These are phyloP conservation scores for Aldabrachelys gigantea DNA, from an alignment of 2,113 vertebrate species.

Conservation along the genomic window DNA sequence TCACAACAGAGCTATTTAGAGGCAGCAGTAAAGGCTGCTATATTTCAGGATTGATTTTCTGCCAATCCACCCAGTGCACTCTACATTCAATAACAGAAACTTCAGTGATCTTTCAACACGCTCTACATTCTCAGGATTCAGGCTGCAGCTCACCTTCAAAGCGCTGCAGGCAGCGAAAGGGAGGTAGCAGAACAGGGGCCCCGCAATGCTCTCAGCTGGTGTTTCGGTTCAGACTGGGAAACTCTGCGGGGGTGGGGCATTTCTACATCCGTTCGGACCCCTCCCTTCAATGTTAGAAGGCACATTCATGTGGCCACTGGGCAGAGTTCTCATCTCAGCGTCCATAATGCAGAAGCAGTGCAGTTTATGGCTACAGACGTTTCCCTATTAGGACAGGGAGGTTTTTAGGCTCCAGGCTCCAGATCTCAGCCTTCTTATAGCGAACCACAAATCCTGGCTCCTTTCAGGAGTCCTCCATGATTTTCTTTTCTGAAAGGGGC, in stretches of 20 bases:
- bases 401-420: not conserved
- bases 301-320: not conserved
- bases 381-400: not conserved
- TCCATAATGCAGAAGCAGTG: not conserved
- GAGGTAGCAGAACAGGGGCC: not conserved
- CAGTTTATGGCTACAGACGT: not conserved
- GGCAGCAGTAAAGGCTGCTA: not conserved
- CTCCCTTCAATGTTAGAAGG: not conserved
- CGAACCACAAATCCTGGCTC: not conserved
- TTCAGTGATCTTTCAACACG: not conserved
- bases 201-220: no score
- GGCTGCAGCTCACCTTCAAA: not conserved
- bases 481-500: not conserved
- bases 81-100: not conserved
- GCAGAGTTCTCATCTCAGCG: not conserved
- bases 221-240: not conserved
- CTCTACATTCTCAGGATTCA: not conserved
- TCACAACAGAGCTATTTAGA: constrained; percentile 49
- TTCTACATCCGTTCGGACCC: not conserved
- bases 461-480: not conserved
- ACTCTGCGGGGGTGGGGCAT: not conserved
- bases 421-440: not conserved
- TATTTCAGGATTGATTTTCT: constrained; percentile 67
- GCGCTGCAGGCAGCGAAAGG: not conserved
- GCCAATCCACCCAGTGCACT: not conserved